phyloP scores from a whole-genome alignment of 64 coral and sea anemone genomes.

The Montipora cactus region DNA sequence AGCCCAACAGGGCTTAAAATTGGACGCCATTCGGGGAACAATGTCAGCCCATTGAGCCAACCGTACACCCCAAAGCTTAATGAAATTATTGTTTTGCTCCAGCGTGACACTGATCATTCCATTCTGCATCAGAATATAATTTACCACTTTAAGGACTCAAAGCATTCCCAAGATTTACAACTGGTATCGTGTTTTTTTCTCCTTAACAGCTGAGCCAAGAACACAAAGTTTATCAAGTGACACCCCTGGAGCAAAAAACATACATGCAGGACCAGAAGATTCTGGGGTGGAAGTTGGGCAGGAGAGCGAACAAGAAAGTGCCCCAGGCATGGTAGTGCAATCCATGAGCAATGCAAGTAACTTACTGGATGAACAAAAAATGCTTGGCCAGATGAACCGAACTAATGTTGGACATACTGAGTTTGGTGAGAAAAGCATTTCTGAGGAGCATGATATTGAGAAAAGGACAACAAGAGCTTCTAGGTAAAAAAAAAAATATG shows the following conservation, averaged over 20 bases:
- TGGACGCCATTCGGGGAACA: too few species aligned
- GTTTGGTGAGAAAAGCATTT: constrained; percentile 30
- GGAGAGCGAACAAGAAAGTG: constrained; percentile 86
- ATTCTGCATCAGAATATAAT: too few species aligned
- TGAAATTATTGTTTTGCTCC: too few species aligned
- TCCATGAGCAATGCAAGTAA: not conserved
- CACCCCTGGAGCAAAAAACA: constrained; percentile 59
- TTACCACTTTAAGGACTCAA: too few species aligned
- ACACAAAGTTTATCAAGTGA: not conserved
- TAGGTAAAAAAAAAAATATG: not conserved
- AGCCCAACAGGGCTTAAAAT: too few species aligned
- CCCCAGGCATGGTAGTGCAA: constrained; percentile 16
- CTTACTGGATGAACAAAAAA: not conserved
- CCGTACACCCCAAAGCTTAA: too few species aligned
- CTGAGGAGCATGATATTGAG: not conserved
- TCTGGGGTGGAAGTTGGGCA: constrained; percentile 90
- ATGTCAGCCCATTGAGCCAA: too few species aligned
- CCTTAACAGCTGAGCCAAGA: constrained; percentile 1
- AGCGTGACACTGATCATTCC: too few species aligned
- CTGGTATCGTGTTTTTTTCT: not conserved
- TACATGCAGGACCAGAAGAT: constrained; percentile 65
- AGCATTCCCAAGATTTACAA: too few species aligned
- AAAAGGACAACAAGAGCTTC: not conserved
- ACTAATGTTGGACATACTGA: constrained; percentile 11
- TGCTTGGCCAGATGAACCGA: not conserved